These are phyloP conservation scores for Centrocercus urophasianus DNA, from an alignment of 2,113 vertebrate genomes.

Conservation along the genomic window DNA sequence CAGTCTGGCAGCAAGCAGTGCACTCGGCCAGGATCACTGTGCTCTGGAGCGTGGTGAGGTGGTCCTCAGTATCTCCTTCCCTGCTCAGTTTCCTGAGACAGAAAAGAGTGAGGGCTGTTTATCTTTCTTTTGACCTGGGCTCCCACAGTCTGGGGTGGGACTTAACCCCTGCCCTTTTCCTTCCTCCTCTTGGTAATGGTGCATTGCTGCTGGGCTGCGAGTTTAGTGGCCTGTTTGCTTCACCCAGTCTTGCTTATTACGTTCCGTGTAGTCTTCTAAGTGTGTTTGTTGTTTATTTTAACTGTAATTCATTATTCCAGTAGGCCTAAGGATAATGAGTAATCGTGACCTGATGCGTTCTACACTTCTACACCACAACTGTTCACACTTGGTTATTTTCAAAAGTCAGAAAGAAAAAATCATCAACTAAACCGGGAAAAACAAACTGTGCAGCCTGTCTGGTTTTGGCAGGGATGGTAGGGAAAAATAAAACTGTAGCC, in stretches of 20 bases:
- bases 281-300: background rate
- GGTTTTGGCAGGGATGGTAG: background rate
- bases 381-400: background rate
- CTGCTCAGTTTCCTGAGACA: background rate
- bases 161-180: background rate
- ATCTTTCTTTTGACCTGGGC: background rate
- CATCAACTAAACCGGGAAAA: background rate
- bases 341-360: background rate
- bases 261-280: background rate
- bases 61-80: background rate
- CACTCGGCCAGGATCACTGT: background rate
- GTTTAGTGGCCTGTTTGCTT: background rate
- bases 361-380: background rate
- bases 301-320: background rate
- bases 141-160: background rate
- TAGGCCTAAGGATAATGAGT: background rate
- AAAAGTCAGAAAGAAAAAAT: background rate
- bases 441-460: background rate
- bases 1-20: background rate
- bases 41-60: rapidly evolving
- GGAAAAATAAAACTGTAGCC: background rate
- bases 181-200: background rate
- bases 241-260: background rate
- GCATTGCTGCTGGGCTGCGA: background rate
- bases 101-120: background rate